phyloP scores from a whole-genome alignment of 2,888 invertebrate species.

The Eilema sororculum region DNA sequence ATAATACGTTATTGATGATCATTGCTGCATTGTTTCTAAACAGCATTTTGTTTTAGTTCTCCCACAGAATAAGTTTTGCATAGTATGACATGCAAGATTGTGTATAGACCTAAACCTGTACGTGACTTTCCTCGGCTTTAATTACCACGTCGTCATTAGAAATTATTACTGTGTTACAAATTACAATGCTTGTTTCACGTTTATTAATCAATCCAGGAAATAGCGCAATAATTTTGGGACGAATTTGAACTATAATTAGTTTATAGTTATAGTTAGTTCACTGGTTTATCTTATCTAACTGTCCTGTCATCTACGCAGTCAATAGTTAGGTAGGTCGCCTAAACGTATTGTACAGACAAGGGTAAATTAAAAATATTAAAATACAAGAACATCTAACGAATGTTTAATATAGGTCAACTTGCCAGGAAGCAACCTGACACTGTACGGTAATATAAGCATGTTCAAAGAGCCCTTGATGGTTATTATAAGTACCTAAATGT shows the following conservation, averaged over 20 bases:
- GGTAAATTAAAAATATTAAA: background rate
- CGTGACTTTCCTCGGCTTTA: conserved; percentile 20
- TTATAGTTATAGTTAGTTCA: background rate
- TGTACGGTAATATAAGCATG: background rate
- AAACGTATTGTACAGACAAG: background rate
- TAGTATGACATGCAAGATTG: conserved; percentile 18
- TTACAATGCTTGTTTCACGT: conserved; percentile 11
- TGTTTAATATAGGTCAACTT: conserved; percentile 2
- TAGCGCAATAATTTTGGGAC: background rate
- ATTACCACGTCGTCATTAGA: conserved; percentile 19
- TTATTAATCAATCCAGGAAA: background rate
- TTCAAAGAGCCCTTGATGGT: background rate
- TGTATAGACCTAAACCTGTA: conserved; percentile 6
- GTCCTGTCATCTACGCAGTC: background rate
- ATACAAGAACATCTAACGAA: background rate
- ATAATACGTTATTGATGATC: conserved; percentile 40
- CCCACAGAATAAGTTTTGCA: too few relatives aligned
- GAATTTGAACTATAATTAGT: background rate
- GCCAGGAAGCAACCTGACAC: conserved; percentile 3
- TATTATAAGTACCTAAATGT: background rate
- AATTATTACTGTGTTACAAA: too few relatives aligned
- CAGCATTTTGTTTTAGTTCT: conserved; percentile 16
- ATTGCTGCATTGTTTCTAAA: conserved; percentile 19
- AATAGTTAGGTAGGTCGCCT: background rate
- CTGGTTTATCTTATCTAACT: background rate